Evolutionary conservation across 2,888 invertebrate genomes (phyloP), one percentile per base, ranked within the genome.

Genomic region (Acleris sparsana): DNA sequence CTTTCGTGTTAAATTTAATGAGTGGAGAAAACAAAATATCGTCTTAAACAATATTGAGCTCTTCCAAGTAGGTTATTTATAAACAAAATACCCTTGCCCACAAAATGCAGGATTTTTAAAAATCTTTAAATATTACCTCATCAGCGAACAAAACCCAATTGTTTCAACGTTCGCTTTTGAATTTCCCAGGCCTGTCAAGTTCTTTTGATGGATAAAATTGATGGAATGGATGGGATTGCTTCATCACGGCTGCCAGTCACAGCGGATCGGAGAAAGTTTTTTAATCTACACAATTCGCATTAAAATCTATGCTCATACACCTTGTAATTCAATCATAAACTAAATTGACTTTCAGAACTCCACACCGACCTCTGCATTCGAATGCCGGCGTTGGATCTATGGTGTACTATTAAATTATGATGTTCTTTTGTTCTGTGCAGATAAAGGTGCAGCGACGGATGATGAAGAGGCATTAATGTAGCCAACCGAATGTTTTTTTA

Each of bases 271-370:
- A 56, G 66, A 66, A 66, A 66, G 66, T 66, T 66, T 57, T 64
- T 66, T 66, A 66, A 66, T 66, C 66, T 66, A 62, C 66, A 62
- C 66, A 66, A 66, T 62, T 66, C 66, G 33, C 57, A 66, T 66
- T 66, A 57, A 66, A 66, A 66, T 66, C 66, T 57, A 46, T 53
- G 39, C 55, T 55, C 55, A 20, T 58, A 53, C 29, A 56, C 65
- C 22, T 57, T 51, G 52, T 52, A 52, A 57, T 53, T 56, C 66
- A 62, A 66, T 66, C 66, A 57, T 25, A 66, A 48, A 25, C 57
- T 52, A 48, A 66, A 66, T 66, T 66, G 61, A 57, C 48, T 66
- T 62, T 66, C 25, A 53, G 57, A 62, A 51, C 61, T 39, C 33
- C 61, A 46, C 51, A 22, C 9, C 48, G 62, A 66, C 66, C 57